These are phyloP conservation scores for Neocrepidodera transversa DNA, from an alignment of 2,888 invertebrate species.

Conservation along the genomic window DNA sequence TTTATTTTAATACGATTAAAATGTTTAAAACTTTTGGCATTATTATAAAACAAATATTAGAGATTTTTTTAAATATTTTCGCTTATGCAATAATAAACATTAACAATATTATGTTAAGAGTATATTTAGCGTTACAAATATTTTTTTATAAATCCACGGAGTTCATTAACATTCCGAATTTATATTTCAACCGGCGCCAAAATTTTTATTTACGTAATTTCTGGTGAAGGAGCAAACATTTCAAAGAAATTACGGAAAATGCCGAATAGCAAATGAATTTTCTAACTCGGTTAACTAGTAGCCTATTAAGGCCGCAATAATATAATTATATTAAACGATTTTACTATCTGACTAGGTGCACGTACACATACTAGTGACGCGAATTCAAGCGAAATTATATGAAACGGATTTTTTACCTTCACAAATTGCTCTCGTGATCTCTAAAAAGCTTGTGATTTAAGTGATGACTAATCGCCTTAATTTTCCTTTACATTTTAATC, in stretches of 20 bases:
- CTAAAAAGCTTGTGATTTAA: too few species aligned
- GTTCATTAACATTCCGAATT: not conserved
- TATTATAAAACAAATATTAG: too few species aligned
- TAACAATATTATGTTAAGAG: too few species aligned
- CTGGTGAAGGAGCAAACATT: not conserved
- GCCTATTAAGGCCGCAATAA: conserved; percentile 9
- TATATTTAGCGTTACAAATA: too few species aligned
- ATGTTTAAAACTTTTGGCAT: too few species aligned
- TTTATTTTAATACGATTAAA: too few species aligned
- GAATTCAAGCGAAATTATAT: not conserved
- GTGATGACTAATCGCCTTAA: too few species aligned
- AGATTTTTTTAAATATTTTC: too few species aligned
- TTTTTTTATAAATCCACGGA: too few species aligned
- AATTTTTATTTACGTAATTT: conserved; percentile 8
- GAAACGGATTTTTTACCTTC: conserved; percentile 2
- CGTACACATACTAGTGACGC: conserved; percentile 10
- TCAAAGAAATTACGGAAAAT: not conserved
- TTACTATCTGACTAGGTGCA: conserved; percentile 12
- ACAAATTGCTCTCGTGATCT: not conserved
- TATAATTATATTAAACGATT: conserved; percentile 12
- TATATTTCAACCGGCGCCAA: conserved; percentile 7
- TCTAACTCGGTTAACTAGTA: not conserved
- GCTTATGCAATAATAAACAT: too few species aligned
- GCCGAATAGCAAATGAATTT: not conserved
- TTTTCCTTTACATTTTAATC: too few species aligned